A percentile compares a stretch with the other conserved stretches of the same genome.
These are phyloP conservation scores for Polyommatus icarus DNA, from an alignment of 2,888 invertebrate genomes.

Conservation along the genomic window DNA sequence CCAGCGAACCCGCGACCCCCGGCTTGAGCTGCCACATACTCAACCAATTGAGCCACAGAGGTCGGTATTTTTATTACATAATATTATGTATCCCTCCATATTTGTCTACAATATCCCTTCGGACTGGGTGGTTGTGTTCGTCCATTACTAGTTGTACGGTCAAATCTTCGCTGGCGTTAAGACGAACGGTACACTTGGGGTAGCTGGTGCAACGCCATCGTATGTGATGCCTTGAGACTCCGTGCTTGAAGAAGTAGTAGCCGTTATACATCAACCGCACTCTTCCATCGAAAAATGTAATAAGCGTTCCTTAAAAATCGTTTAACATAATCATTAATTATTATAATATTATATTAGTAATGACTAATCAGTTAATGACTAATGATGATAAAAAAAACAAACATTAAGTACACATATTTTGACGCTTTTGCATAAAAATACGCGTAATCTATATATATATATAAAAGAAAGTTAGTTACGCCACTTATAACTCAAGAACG, in stretches of 20 bases:
- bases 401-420: no score
- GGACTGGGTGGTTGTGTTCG: constrained; percentile 36
- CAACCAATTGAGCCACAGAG: no score
- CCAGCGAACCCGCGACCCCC: no score
- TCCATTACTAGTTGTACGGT: constrained; percentile 27
- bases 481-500: no score
- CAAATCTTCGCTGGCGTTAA: constrained; percentile 38
- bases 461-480: no score
- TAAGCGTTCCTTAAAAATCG: constrained; percentile 34
- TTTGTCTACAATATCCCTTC: background rate
- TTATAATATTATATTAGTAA: no score
- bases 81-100: background rate
- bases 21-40: no score
- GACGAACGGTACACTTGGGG: constrained; percentile 45
- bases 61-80: background rate
- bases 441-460: no score
- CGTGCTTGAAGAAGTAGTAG: constrained; percentile 46
- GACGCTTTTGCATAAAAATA: no score
- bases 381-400: no score
- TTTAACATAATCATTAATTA: background rate
- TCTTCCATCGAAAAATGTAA: constrained; percentile 32
- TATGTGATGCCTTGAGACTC: constrained; percentile 35
- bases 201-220: constrained; percentile 46
- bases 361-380: no score
- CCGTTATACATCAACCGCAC: constrained; percentile 1